These are phyloP conservation scores for Lasaia peninsularis DNA, from an alignment of 1,140 invertebrate genomes.

Conservation along the genomic window DNA sequence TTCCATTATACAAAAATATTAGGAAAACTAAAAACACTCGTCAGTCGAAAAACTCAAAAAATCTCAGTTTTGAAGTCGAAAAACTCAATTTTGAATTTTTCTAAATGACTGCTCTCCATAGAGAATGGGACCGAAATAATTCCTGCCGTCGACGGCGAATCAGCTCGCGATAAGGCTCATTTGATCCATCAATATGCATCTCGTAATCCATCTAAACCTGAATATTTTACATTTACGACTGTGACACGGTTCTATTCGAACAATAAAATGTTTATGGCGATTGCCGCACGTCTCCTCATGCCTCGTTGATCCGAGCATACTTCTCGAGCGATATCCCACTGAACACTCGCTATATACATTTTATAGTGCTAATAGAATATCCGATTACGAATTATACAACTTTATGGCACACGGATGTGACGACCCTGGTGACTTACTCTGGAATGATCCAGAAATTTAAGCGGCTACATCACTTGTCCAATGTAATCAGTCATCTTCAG, in stretches of 20 bases:
- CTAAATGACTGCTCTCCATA: too few relatives aligned
- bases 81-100: too few relatives aligned
- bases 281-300: conserved; percentile 27
- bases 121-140: neutral
- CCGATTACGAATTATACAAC: neutral
- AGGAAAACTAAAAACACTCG: too few relatives aligned
- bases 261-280: conserved; percentile 56
- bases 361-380: neutral
- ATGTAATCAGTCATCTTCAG: too few relatives aligned
- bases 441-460: too few relatives aligned
- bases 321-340: neutral
- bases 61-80: too few relatives aligned
- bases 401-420: too few relatives aligned
- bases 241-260: conserved; percentile 29
- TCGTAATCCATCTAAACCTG: conserved; percentile 41
- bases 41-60: too few relatives aligned
- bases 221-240: conserved; percentile 44
- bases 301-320: neutral
- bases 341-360: neutral
- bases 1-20: too few relatives aligned
- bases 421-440: too few relatives aligned
- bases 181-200: conserved; percentile 35
- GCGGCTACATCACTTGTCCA: too few relatives aligned
- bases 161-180: conserved; percentile 11
- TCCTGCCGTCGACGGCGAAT: neutral